These are phyloP conservation scores for Pseudachorutes palmiensis DNA, from an alignment of 1,140 invertebrate species.

Conservation along the genomic window DNA sequence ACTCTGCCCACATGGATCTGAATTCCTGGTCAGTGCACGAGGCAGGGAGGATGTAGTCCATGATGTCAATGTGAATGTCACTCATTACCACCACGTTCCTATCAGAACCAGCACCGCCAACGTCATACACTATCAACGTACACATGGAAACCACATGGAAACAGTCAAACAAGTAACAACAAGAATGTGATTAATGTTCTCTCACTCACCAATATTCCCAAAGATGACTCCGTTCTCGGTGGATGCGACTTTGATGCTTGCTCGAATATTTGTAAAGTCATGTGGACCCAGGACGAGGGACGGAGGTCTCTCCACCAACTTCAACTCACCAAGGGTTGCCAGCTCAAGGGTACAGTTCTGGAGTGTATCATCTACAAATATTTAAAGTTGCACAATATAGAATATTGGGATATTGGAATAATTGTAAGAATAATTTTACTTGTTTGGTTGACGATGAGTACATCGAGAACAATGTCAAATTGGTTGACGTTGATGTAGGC, in stretches of 20 bases:
- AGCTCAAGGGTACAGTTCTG: conserved; percentile 97
- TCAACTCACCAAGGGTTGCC: conserved; percentile 94
- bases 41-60: conserved; percentile 99
- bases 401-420: no score
- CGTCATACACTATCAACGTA: conserved; percentile 71
- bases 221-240: conserved; percentile 99
- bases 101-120: conserved; percentile 83
- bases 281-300: conserved; percentile 89
- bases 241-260: conserved; percentile 88
- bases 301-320: conserved; percentile 93
- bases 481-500: conserved; percentile 99
- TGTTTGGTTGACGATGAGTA: conserved; percentile 96
- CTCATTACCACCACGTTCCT: conserved; percentile 96
- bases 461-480: conserved; percentile 96
- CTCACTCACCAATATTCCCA: conserved; percentile 81
- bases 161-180: no score
- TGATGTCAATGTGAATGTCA: conserved; percentile 99
- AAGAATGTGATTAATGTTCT: background rate
- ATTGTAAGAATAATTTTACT: no score
- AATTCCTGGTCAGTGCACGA: conserved; percentile 91
- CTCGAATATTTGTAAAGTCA: conserved; percentile 97
- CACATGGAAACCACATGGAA: no score
- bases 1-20: conserved; percentile 98
- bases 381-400: background rate
- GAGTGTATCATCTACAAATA: conserved; percentile 66